Evolutionary conservation across 2,797 vertebrate species (phyloP).

Genomic region (Phoxinus dragarum): DNA sequence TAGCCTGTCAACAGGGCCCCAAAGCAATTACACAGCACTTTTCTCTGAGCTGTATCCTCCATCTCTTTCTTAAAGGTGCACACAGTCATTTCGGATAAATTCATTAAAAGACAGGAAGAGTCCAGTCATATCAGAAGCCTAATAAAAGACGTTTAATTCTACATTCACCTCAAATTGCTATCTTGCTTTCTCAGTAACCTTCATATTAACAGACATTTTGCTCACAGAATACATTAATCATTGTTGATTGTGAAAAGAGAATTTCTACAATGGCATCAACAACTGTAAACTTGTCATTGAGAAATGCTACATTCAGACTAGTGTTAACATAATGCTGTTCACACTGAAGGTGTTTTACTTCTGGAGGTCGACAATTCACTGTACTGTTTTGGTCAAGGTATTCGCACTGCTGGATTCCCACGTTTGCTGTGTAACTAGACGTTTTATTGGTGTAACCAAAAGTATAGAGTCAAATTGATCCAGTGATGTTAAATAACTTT

Average conservation of each 20-base stretch:
- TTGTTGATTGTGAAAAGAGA: background rate
- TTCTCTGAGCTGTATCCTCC: background rate
- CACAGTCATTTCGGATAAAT: background rate
- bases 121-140: background rate
- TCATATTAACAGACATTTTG: background rate
- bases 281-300: background rate
- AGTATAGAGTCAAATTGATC: background rate
- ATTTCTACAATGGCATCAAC: background rate
- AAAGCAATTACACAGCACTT: conserved; percentile 48
- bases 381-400: background rate
- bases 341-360: background rate
- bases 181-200: conserved; percentile 7
- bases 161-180: background rate
- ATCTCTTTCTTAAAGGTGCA: conserved; percentile 22
- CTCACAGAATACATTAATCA: background rate
- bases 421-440: background rate
- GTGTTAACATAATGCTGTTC: background rate
- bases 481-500: background rate
- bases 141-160: background rate
- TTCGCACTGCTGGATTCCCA: background rate
- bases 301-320: background rate
- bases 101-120: background rate
- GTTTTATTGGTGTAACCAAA: too few relatives aligned
- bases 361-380: background rate
- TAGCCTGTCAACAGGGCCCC: conserved; percentile 17